Evolutionary conservation across 2,888 invertebrate genomes (phyloP).

Genomic region (Nomada ferruginata): DNA sequence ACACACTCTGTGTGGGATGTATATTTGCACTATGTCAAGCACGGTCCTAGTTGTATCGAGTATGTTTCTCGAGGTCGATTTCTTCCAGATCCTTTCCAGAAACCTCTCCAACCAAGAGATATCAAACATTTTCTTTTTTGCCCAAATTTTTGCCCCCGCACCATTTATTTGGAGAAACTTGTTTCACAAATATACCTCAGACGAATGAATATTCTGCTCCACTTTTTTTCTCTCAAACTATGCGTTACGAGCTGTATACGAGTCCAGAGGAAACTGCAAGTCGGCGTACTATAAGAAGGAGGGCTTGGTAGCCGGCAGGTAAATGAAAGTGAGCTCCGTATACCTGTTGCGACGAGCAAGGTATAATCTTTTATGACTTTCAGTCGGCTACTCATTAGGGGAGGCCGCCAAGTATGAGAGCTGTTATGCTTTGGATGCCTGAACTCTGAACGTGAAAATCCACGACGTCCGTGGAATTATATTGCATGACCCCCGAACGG

Average conservation of each 20-base stretch:
- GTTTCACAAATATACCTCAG: constrained; percentile 1
- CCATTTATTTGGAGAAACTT: constrained; percentile 34
- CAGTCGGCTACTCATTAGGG: constrained; percentile 73
- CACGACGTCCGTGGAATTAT: constrained; percentile 14
- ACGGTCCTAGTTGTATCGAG: constrained; percentile 48
- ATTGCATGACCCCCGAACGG: constrained; percentile 25
- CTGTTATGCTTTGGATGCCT: constrained; percentile 14
- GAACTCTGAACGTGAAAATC: constrained; percentile 19
- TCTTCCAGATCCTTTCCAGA: constrained; percentile 46
- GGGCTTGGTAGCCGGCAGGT: constrained; percentile 47
- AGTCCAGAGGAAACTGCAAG: constrained; percentile 6
- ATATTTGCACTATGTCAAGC: constrained; percentile 65
- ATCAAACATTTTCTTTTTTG: background rate
- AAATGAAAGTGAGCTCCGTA: constrained; percentile 51
- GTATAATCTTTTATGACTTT: constrained; percentile 76
- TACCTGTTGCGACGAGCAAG: constrained; percentile 59
- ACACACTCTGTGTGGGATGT: constrained; percentile 59
- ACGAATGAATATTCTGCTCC: background rate
- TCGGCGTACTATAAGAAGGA: background rate
- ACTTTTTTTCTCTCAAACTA: background rate
- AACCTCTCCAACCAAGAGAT: constrained; percentile 12
- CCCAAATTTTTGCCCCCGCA: background rate
- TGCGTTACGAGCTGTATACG: background rate
- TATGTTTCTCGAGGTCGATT: constrained; percentile 42
- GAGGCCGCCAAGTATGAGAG: constrained; percentile 39